Evolutionary conservation across 2,113 vertebrate species (phyloP), one percentile per base, ranked within the genome.

Genomic region (Prochilodus magdalenae): DNA sequence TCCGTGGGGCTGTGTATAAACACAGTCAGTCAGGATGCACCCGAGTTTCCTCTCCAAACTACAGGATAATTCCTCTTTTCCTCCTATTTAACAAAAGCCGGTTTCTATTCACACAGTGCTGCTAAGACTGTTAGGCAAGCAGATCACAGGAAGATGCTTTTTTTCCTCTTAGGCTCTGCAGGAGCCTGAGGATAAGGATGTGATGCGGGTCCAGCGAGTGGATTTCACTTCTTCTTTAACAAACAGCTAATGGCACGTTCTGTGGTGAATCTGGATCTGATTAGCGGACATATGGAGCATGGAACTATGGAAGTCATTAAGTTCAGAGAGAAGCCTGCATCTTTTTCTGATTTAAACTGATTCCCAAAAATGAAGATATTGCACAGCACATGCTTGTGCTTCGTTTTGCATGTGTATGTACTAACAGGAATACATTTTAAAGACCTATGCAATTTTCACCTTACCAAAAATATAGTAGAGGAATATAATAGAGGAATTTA

Each of bases 1-100:
- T 36, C 73, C 18, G 18, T 18, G 75, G 78, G 20, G 4, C 44
- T 63, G 40, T 24, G 59, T 70, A 55, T 77, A 86, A 89, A 89
- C 83, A 88, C 84, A 66, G 51, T 8, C 29, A 40, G 30, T 59
- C 86, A 82, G 87, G 88, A 91, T 89, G 84, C 79, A 82, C 79
- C 81, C 51, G 15, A 27, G 73, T 81, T 89, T 89, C 83, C 84
- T 89, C 71, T 86, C 29, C 69, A 79, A 51, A 74, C 77, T 26
- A 12, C 5, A 57, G 36, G 26, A 22, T 47, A 74, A 77, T 69
- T 75, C 66, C 69, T 29, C 60, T 30, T 63, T 47, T 63, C 75
- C 84, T 84, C 57, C 29, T 73, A 40, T 76, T 87, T 55, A 67
- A 82, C 62, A 24, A 82, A 83, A 76, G 78, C 79, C 53, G 57